Evolutionary conservation across 2,797 vertebrate species (phyloP).

Genomic region (Labroides dimidiatus): DNA sequence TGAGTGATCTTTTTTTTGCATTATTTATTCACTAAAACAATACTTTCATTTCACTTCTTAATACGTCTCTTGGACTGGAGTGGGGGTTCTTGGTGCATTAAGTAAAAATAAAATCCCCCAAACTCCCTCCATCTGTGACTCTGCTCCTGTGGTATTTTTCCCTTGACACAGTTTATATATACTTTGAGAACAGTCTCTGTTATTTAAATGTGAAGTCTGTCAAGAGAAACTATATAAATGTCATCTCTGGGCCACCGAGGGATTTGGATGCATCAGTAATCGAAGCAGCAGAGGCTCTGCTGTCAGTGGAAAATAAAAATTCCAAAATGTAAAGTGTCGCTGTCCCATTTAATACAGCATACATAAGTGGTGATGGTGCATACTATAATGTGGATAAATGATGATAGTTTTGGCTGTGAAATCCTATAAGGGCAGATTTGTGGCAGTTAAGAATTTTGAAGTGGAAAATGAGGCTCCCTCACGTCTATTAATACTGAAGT

Average conservation of each 20-base stretch:
- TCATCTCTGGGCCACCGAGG: slow-evolving; percentile 41
- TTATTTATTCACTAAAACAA: slow-evolving; percentile 53
- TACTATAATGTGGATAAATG: slow-evolving; percentile 70
- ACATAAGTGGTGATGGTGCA: slow-evolving; percentile 37
- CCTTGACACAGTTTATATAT: slow-evolving; percentile 46
- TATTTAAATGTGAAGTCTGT: slow-evolving; percentile 61
- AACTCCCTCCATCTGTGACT: slow-evolving; percentile 42
- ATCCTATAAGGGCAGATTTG: slow-evolving; percentile 55
- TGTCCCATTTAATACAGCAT: slow-evolving; percentile 46
- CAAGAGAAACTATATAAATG: slow-evolving; percentile 52
- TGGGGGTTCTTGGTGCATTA: neutral
- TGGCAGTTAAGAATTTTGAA: slow-evolving; percentile 65
- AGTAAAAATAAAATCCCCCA: slow-evolving; percentile 24
- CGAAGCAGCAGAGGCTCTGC: slow-evolving; percentile 60
- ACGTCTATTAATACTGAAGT: slow-evolving; percentile 63
- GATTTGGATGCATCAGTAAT: slow-evolving; percentile 60
- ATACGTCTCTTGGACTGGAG: slow-evolving; percentile 20
- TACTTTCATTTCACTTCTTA: slow-evolving; percentile 28
- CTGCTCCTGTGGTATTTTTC: slow-evolving; percentile 41
- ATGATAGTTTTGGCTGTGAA: slow-evolving; percentile 62
- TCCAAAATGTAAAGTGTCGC: slow-evolving; percentile 64
- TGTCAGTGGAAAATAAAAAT: slow-evolving; percentile 44
- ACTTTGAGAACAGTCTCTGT: slow-evolving; percentile 49
- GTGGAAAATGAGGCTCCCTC: slow-evolving; percentile 65
- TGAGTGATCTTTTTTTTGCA: slow-evolving; percentile 33